phyloP scores from a whole-genome alignment of 2,888 invertebrate genomes.

The Punctoribates punctum region DNA sequence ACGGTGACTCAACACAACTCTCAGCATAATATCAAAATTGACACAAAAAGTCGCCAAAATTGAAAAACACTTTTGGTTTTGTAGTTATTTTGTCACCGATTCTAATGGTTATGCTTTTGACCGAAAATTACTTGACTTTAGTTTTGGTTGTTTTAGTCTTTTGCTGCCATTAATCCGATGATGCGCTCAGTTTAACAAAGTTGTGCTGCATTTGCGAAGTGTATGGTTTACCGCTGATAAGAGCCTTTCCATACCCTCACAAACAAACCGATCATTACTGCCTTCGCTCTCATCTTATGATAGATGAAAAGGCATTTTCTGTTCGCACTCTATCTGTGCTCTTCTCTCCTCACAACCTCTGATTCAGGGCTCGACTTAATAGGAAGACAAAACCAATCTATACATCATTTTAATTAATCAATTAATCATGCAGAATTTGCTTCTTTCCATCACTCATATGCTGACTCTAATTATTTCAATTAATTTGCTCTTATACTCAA shows the following conservation, averaged over 20 bases:
- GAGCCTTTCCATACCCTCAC: background rate
- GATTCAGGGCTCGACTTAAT: background rate
- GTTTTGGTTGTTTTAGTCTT: constrained; percentile 19
- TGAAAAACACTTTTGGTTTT: constrained; percentile 6
- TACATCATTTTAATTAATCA: constrained; percentile 23
- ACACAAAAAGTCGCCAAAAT: background rate
- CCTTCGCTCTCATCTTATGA: constrained; percentile 16
- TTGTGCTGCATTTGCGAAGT: constrained; percentile 16
- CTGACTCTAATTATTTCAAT: too few species aligned
- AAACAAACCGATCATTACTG: constrained; percentile 24
- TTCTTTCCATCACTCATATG: background rate
- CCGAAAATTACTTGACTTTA: constrained; percentile 10
- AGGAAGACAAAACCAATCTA: constrained; percentile 12
- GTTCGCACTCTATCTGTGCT: background rate
- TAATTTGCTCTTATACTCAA: too few species aligned
- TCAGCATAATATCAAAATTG: background rate
- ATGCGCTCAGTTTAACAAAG: constrained; percentile 32
- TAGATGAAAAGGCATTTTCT: constrained; percentile 18
- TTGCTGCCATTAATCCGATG: constrained; percentile 17
- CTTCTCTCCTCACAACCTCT: background rate
- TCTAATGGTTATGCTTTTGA: constrained; percentile 5
- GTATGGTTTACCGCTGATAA: constrained; percentile 33
- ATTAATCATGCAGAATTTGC: background rate
- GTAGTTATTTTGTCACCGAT: background rate
- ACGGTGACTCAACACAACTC: constrained; percentile 17